Percentiles rank a stretch among this genome's conserved stretches.
Evolutionary conservation across 2,113 vertebrate species (phyloP).

Genomic region (Tretioscincus oriximinensis): DNA sequence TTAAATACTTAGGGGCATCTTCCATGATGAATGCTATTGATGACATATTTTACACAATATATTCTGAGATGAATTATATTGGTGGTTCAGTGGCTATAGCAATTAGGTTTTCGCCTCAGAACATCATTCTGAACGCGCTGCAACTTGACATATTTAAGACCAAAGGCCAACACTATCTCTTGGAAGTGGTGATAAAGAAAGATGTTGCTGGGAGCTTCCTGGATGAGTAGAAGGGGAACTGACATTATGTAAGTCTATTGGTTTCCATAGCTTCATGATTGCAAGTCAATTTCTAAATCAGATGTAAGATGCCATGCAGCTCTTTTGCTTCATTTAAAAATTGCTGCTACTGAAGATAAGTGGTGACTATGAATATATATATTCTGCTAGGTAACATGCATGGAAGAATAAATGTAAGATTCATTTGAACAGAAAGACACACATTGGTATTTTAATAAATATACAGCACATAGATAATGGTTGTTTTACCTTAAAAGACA

Average conservation of each 20-base stretch:
- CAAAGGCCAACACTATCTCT: neutral
- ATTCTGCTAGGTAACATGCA: neutral
- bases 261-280: neutral
- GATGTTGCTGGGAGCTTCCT: neutral
- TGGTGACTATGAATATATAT: neutral
- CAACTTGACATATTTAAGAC: neutral
- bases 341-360: neutral
- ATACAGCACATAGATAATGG: neutral
- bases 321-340: neutral
- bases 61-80: neutral
- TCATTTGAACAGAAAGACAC: neutral
- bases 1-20: too few relatives aligned
- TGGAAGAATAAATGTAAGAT: neutral
- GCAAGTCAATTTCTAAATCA: neutral
- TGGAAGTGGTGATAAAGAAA: neutral
- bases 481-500: neutral
- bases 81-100: neutral
- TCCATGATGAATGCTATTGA: too few relatives aligned
- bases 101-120: neutral
- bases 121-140: neutral
- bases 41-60: neutral
- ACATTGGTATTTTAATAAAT: neutral
- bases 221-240: conserved; percentile 1
- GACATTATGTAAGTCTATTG: neutral
- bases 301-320: neutral